Evolutionary conservation across 2,113 vertebrate genomes (phyloP).

Genomic region (Gymnocephalus cernua): DNA sequence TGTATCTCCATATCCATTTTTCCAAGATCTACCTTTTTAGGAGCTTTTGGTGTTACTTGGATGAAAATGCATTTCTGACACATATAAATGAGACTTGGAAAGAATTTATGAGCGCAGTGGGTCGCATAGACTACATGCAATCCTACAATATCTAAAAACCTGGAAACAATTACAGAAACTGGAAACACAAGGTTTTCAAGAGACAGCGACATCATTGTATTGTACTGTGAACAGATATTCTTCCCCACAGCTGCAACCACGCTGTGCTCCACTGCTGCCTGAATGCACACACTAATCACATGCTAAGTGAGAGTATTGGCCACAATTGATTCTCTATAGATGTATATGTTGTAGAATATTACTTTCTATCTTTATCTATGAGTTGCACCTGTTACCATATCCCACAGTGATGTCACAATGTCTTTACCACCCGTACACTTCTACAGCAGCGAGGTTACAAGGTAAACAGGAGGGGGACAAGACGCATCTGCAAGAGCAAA

Average conservation of each 20-base stretch:
- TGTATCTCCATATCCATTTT: neutral
- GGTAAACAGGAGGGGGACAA: too few species aligned
- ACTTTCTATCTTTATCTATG: neutral
- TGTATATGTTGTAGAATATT: neutral
- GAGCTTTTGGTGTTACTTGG: neutral
- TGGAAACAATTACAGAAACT: constrained; percentile 25
- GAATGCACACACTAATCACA: constrained; percentile 23
- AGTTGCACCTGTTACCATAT: neutral
- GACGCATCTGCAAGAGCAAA: too few species aligned
- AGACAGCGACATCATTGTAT: neutral
- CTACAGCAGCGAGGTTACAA: too few species aligned
- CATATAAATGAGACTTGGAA: neutral
- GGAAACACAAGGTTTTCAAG: constrained; percentile 12
- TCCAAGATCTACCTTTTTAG: neutral
- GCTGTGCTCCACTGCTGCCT: constrained; percentile 13
- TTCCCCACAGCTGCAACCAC: constrained; percentile 20
- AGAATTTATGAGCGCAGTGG: neutral
- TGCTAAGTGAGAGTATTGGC: constrained; percentile 13
- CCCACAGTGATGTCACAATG: neutral
- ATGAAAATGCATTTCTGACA: constrained; percentile 20
- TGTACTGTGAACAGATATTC: constrained; percentile 1
- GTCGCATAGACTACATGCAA: neutral
- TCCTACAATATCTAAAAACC: neutral
- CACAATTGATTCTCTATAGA: constrained; percentile 8
- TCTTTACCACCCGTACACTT: neutral